These are phyloP conservation scores for Periophthalmus modestus DNA, from an alignment of 2,113 vertebrate species.

Conservation along the genomic window DNA sequence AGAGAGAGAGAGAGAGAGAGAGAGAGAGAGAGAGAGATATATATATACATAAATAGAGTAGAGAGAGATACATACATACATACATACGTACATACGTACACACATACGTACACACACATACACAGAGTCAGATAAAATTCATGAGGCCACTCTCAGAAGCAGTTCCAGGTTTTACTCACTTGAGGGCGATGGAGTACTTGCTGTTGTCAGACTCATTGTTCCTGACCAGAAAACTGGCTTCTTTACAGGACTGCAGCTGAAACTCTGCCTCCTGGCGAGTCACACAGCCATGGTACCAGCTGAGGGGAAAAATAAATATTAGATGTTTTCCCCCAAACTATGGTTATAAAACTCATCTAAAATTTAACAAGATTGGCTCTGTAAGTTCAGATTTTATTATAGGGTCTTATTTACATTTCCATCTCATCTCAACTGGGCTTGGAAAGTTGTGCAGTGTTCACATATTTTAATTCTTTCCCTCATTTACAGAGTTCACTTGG, in stretches of 20 bases:
- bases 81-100: no score
- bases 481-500: no score
- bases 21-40: no score
- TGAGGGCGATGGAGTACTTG: conserved; percentile 91
- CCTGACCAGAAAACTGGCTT: conserved; percentile 88
- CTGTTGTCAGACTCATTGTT: conserved; percentile 87
- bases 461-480: no score
- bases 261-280: conserved; percentile 85
- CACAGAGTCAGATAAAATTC: no score
- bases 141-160: no score
- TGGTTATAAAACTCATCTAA: neutral
- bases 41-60: no score
- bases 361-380: neutral
- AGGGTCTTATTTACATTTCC: neutral
- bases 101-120: no score
- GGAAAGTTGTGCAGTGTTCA: no score
- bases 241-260: conserved; percentile 83
- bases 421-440: neutral
- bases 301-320: conserved; percentile 47
- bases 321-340: neutral
- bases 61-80: no score
- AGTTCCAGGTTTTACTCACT: conserved; percentile 75
- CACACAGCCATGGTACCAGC: conserved; percentile 90
- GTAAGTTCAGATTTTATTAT: neutral
- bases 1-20: no score